Evolutionary conservation across 2,113 vertebrate species (phyloP), one percentile per base, ranked within the genome.

Genomic region (Coregonus clupeaformis): DNA sequence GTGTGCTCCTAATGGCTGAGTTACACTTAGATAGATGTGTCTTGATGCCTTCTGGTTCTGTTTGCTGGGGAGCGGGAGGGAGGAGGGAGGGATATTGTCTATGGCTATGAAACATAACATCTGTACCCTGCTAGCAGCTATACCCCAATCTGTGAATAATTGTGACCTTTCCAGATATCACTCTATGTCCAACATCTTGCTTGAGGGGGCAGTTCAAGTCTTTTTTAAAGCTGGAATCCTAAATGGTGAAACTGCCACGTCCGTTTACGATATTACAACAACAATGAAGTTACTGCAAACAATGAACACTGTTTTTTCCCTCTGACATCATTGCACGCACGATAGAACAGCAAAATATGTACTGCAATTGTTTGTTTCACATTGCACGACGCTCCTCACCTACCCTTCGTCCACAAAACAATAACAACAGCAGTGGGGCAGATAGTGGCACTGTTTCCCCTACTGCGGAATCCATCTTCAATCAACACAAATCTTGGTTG

Each of bases 1-100:
- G 94, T 95, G 93, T 27, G 92, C 94, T 94, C 94, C 94, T 96
- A 95, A 96, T 96, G 96, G 95, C 94, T 94, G 94, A 95, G 94
- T 93, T 94, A 93, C 93, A 94, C 93, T 93, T 93, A 95, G 95
- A 96, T 94, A 95, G 94, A 96, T 96, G 95, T 96, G 93, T 92
- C 92, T 91, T 94, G 94, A 96, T 93, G 94, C 91, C 89, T 93
- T 86, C 90, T 92, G 91, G 92, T 88, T 87, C 80, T 16, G 49
- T 18, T 18, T 59, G 47, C 79, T 82, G 89, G 89, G 82, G 86
- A 86, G 90, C 84, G 62, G 68, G 80, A 32, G 76, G 71, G 83
- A 73, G 74, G 47, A 32, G 69, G 30, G 12, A 29, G 59, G 36
- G 16, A 16, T 65, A n/a, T 65, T 29, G 36, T 45, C 24, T 47